A percentile compares a stretch with the other conserved stretches of the same genome.
Evolutionary conservation across 2,113 vertebrate genomes (phyloP).

Genomic region (Andinoacara biseriatus): DNA sequence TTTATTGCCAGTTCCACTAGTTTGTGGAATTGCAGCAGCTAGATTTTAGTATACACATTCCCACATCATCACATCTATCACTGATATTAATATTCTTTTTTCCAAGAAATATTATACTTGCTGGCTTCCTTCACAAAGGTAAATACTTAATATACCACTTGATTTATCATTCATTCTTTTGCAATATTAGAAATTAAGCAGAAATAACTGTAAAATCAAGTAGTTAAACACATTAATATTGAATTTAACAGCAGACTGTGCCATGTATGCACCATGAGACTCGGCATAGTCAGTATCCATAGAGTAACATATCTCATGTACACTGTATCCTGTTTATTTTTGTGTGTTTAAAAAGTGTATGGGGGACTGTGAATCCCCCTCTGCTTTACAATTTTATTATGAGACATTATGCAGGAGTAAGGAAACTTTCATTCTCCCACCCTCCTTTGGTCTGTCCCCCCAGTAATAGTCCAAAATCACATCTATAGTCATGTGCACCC

Average conservation of each 20-base stretch:
- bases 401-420: background rate
- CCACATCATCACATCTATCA: background rate
- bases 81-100: background rate
- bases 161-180: background rate
- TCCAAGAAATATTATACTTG: background rate
- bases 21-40: conserved; percentile 34
- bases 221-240: background rate
- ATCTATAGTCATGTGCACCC: too few species aligned
- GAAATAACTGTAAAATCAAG: background rate
- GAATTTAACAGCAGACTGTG: background rate
- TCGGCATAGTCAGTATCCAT: background rate
- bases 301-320: background rate
- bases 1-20: conserved; percentile 34
- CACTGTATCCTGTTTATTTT: background rate
- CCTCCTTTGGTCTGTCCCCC: background rate
- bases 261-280: background rate
- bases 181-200: conserved; percentile 2
- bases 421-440: background rate
- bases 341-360: too few species aligned
- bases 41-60: conserved; percentile 5
- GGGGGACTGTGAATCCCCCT: too few species aligned
- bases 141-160: background rate
- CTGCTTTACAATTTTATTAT: background rate
- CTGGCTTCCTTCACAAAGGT: background rate
- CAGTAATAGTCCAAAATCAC: too few species aligned